Evolutionary conservation across 2,113 vertebrate genomes (phyloP).

Genomic region (Puffinus mauretanicus): DNA sequence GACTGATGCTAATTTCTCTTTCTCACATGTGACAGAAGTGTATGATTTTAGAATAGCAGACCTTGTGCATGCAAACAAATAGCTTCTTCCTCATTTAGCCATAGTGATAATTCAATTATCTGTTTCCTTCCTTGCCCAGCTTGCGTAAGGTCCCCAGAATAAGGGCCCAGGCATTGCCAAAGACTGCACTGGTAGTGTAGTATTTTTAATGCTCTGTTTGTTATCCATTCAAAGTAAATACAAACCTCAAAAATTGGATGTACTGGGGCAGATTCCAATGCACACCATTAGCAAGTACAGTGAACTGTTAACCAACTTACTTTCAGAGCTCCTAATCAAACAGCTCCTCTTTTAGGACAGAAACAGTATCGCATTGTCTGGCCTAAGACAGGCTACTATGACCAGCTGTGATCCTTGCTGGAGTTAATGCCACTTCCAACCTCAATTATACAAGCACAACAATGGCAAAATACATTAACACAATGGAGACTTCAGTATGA

Average conservation of each 20-base stretch:
- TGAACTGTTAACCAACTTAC: not conserved
- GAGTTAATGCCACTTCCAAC: not conserved
- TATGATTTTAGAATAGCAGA: not conserved
- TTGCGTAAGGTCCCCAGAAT: not conserved
- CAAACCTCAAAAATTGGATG: not conserved
- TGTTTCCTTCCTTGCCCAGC: not conserved
- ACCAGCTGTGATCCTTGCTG: not conserved
- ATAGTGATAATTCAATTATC: not conserved
- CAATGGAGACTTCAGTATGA: not conserved
- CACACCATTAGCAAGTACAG: not conserved
- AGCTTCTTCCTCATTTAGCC: not conserved
- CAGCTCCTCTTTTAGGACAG: not conserved
- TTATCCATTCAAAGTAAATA: not conserved
- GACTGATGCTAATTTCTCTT: not conserved
- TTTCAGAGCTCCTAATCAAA: not conserved
- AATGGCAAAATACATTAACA: not conserved
- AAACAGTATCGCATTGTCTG: not conserved
- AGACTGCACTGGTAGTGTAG: not conserved
- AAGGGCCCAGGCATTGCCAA: not conserved
- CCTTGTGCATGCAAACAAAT: not conserved
- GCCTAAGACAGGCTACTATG: not conserved
- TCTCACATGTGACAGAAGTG: not conserved
- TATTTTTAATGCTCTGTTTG: not conserved
- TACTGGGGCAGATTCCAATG: not conserved
- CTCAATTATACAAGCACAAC: not conserved